Conservation (phyloP, 2,888 invertebrate species). For the Drosophila demipolita region DNA sequence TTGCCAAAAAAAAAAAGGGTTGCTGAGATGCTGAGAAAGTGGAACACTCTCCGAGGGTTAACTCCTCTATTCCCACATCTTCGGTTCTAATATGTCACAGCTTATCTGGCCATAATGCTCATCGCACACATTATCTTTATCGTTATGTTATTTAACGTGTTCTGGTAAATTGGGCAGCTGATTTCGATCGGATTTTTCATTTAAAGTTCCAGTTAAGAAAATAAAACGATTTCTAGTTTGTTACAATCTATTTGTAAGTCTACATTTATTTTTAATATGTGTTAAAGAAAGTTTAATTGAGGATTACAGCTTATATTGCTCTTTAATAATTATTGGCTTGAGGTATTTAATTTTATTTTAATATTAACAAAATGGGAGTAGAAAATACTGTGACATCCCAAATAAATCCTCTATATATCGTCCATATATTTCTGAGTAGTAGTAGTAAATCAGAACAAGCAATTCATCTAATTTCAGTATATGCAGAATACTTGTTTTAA, state of each 20-base stretch:
- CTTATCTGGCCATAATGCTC: slow-evolving; percentile 57
- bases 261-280: not conserved
- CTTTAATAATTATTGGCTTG: no score
- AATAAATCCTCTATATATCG: not conserved
- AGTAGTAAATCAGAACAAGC: not conserved
- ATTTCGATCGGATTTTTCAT: not conserved
- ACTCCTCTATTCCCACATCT: slow-evolving; percentile 2
- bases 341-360: no score
- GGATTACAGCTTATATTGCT: no score
- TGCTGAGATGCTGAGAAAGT: not conserved
- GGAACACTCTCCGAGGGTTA: not conserved
- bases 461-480: not conserved
- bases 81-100: slow-evolving; percentile 45
- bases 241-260: not conserved
- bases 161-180: not conserved
- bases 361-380: no score
- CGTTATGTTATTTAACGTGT: slow-evolving; percentile 19
- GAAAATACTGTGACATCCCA: not conserved
- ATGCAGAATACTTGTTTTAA: not conserved
- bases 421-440: not conserved
- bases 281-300: not conserved
- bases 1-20: slow-evolving; percentile 48
- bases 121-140: slow-evolving; percentile 49
- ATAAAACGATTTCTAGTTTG: not conserved
- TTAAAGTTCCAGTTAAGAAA: not conserved